Evolutionary conservation across 2,888 invertebrate genomes (phyloP).

Genomic region (Nemotelus pantherinus): DNA sequence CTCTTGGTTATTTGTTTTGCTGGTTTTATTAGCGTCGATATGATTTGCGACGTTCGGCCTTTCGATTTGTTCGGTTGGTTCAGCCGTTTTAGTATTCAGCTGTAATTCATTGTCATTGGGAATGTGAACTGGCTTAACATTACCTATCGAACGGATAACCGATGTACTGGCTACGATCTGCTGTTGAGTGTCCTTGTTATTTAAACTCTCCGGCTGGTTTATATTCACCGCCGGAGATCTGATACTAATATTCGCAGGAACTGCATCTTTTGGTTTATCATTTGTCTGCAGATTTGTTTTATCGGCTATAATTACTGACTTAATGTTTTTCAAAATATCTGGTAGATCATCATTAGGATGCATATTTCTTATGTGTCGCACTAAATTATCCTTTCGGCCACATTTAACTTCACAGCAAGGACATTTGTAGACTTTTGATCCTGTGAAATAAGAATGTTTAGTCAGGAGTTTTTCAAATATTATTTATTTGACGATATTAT

Average conservation of each 20-base stretch:
- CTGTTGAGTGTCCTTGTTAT: background rate
- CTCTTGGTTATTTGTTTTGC: background rate
- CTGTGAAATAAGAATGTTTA: conserved; percentile 63
- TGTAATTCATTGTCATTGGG: conserved; percentile 48
- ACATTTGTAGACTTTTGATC: conserved; percentile 76
- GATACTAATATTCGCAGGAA: too few species aligned
- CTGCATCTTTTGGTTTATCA: background rate
- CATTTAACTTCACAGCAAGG: conserved; percentile 76
- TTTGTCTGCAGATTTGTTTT: background rate
- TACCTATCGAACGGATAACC: conserved; percentile 62
- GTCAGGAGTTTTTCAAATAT: background rate
- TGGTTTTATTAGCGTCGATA: background rate
- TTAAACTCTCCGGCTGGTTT: background rate
- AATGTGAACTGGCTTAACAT: conserved; percentile 59
- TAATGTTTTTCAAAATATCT: conserved; percentile 13
- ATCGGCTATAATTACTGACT: conserved; percentile 1
- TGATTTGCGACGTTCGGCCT: background rate
- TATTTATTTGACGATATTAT: too few species aligned
- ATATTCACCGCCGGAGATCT: too few species aligned
- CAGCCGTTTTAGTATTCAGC: background rate
- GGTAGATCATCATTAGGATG: conserved; percentile 67
- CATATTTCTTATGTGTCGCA: conserved; percentile 79
- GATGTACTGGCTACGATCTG: conserved; percentile 56
- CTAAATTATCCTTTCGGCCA: conserved; percentile 80
- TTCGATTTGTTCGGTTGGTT: background rate